These are phyloP conservation scores for Synergus laeviventris DNA, from an alignment of 2,888 invertebrate species.

Conservation along the genomic window DNA sequence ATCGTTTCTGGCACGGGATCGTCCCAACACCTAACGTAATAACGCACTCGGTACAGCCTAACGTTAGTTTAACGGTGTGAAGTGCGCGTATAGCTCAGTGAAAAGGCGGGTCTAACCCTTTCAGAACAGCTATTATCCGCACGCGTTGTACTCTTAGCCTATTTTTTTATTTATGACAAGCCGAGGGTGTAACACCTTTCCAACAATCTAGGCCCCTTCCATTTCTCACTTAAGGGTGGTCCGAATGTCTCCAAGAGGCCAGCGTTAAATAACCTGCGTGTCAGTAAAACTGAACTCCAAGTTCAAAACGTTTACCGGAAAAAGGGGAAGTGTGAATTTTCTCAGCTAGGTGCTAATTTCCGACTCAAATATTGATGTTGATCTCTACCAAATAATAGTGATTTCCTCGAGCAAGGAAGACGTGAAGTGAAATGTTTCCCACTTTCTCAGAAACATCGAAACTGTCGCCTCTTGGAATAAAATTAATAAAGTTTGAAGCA, in stretches of 20 bases:
- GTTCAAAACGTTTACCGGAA: background rate
- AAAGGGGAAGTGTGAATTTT: background rate
- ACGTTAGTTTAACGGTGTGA: constrained; percentile 56
- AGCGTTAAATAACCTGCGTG: background rate
- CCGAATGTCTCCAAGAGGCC: background rate
- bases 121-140: constrained; percentile 64
- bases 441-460: background rate
- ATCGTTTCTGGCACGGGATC: constrained; percentile 23
- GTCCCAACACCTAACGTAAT: constrained; percentile 13
- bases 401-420: constrained; percentile 18
- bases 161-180: constrained; percentile 64
- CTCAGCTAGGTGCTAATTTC: background rate
- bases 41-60: constrained; percentile 44
- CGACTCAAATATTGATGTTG: background rate
- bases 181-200: constrained; percentile 49
- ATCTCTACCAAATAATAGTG: background rate
- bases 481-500: background rate
- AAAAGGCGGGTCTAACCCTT: constrained; percentile 64
- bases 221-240: constrained; percentile 16
- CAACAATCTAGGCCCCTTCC: constrained; percentile 17
- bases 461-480: constrained; percentile 6
- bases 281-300: background rate
- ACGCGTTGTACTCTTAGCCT: constrained; percentile 63
- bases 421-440: background rate
- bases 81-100: constrained; percentile 52